Conservation (phyloP, 2,113 vertebrate species). For the Microtus ochrogaster region DNA sequence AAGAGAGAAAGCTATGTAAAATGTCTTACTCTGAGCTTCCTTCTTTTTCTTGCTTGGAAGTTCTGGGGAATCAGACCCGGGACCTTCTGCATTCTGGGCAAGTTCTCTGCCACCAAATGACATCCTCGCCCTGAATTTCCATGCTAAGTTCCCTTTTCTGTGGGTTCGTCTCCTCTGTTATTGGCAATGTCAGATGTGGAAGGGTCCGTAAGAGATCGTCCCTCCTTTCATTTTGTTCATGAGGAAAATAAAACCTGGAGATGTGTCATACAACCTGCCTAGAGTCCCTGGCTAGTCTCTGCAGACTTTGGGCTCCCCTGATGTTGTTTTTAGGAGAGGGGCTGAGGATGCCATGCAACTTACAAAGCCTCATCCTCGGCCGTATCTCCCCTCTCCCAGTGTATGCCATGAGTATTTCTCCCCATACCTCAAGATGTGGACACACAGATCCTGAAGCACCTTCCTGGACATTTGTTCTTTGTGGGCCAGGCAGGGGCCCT, state of each 20-base stretch:
- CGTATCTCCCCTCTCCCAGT: neutral
- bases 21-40: neutral
- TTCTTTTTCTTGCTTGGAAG: neutral
- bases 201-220: neutral
- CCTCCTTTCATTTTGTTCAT: neutral
- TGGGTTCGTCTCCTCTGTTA: neutral
- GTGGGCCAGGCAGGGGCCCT: neutral
- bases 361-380: neutral
- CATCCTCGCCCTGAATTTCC: neutral
- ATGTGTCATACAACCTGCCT: neutral
- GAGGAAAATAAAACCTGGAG: neutral
- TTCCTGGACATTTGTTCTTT: neutral
- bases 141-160: neutral
- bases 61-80: neutral
- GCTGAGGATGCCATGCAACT: rapidly evolving
- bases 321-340: neutral
- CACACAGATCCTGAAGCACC: neutral
- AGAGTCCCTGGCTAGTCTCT: neutral
- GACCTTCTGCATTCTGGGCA: neutral
- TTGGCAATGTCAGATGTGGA: neutral
- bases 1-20: conserved; percentile 16
- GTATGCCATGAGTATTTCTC: neutral
- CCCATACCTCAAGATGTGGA: neutral
- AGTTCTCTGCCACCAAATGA: neutral
- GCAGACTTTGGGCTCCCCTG: neutral